Percentiles rank a stretch among this genome's conserved stretches.
Evolutionary conservation across 2,797 vertebrate species (phyloP).

Genomic region (Microctenopoma lineatum): DNA sequence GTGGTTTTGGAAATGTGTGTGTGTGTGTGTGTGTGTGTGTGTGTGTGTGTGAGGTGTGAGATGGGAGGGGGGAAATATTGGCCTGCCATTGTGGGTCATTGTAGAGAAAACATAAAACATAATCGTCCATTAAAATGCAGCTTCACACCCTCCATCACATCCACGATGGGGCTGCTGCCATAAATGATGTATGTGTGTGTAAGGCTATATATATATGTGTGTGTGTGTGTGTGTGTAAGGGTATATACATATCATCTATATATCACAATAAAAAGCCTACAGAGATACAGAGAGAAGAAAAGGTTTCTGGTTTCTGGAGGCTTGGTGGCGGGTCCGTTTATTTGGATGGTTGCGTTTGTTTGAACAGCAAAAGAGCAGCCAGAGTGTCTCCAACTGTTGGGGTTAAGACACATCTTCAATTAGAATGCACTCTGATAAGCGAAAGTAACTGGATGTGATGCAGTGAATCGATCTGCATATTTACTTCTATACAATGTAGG

Average conservation of each 20-base stretch:
- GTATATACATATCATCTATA: slow-evolving; percentile 17
- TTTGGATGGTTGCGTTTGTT: slow-evolving; percentile 14
- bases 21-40: slow-evolving; percentile 25
- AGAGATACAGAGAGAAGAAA: slow-evolving; percentile 34
- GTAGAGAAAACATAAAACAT: slow-evolving; percentile 80
- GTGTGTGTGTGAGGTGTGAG: slow-evolving; percentile 16
- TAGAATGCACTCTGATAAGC: slow-evolving; percentile 17
- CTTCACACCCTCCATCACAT: slow-evolving; percentile 80
- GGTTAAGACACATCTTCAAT: slow-evolving; percentile 10
- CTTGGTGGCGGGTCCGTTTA: slow-evolving; percentile 41
- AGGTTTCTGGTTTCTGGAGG: slow-evolving; percentile 30
- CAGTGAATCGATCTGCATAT: slow-evolving; percentile 35
- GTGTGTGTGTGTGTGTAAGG: slow-evolving; percentile 7
- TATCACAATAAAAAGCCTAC: too few species aligned
- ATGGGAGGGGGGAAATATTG: slow-evolving; percentile 67
- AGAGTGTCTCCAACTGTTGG: not conserved
- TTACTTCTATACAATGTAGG: not conserved
- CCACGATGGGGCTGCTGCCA: slow-evolving; percentile 62
- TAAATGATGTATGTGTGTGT: slow-evolving; percentile 59
- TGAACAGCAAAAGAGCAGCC: not conserved
- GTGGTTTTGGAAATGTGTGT: slow-evolving; percentile 36
- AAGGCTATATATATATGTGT: slow-evolving; percentile 26
- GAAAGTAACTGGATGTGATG: slow-evolving; percentile 9
- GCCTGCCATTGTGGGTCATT: slow-evolving; percentile 71
- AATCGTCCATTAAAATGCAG: slow-evolving; percentile 85